Evolutionary conservation across 1,140 invertebrate genomes (phyloP).

Genomic region (Rhagoletis zephyria): DNA sequence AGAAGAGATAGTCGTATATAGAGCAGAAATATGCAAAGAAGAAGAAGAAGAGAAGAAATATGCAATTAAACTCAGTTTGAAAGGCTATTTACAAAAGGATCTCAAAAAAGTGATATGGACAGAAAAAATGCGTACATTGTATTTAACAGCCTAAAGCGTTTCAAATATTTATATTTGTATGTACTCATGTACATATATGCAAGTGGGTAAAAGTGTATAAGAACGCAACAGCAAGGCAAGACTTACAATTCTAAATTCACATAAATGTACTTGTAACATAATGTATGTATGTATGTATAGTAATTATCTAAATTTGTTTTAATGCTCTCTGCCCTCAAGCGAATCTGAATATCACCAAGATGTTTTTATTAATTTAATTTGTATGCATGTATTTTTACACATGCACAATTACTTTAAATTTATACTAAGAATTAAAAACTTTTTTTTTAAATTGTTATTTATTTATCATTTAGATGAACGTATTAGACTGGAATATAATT

Average conservation of each 20-base stretch:
- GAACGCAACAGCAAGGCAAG: slow-evolving; percentile 30
- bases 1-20: not conserved
- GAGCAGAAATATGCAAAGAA: not conserved
- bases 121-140: not conserved
- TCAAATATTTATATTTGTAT: not conserved
- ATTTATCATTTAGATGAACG: too few relatives aligned
- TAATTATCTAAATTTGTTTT: not conserved
- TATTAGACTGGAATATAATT: not conserved
- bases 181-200: not conserved
- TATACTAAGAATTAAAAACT: not conserved
- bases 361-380: not conserved
- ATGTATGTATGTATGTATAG: not conserved
- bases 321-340: slow-evolving; percentile 2
- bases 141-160: not conserved
- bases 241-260: slow-evolving; percentile 13
- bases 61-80: too few relatives aligned
- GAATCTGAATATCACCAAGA: slow-evolving; percentile 6
- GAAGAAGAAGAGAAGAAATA: not conserved
- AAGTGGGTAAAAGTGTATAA: not conserved
- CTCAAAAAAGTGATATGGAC: not conserved
- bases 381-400: not conserved
- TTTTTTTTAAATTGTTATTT: too few relatives aligned
- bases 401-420: not conserved
- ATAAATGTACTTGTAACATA: not conserved
- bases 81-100: slow-evolving; percentile 8